These are phyloP conservation scores for Helicoverpa armigera DNA, from an alignment of 1,140 invertebrate genomes.

Conservation along the genomic window DNA sequence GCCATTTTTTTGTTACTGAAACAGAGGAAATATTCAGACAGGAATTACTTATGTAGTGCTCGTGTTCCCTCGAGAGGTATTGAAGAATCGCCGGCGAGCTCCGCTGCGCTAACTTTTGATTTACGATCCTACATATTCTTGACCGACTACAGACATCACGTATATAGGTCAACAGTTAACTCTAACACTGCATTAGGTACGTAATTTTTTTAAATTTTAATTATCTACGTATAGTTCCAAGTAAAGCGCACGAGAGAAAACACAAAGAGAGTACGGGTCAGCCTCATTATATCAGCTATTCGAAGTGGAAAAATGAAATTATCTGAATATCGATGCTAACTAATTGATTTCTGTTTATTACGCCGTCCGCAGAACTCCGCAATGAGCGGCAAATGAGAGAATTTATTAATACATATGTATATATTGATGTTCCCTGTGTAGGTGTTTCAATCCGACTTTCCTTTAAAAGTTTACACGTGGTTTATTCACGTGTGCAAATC, in stretches of 20 bases:
- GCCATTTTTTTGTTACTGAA: constrained; percentile 44
- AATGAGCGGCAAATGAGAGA: neutral
- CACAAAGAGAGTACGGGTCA: constrained; percentile 14
- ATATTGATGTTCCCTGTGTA: neutral
- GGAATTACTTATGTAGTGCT: constrained; percentile 41
- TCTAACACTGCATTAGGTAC: neutral
- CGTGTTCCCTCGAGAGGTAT: constrained; percentile 37
- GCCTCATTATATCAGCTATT: constrained; percentile 25
- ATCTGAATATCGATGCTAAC: constrained; percentile 8
- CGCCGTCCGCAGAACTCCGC: neutral
- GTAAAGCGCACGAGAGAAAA: neutral
- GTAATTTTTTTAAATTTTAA: neutral
- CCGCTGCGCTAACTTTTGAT: constrained; percentile 50
- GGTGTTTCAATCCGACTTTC: neutral
- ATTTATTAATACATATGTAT: neutral
- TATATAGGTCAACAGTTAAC: constrained; percentile 18
- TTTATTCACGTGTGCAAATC: constrained; percentile 10
- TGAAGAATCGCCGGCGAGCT: constrained; percentile 42
- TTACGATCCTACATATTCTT: constrained; percentile 47
- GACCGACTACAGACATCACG: neutral
- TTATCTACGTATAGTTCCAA: neutral
- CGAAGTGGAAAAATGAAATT: constrained; percentile 12
- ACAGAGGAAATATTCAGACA: constrained; percentile 43
- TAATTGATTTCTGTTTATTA: constrained; percentile 39
- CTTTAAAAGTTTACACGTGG: neutral